phyloP scores from a whole-genome alignment of 2,888 invertebrate species.

The Hirtodrosophila histrioides region DNA sequence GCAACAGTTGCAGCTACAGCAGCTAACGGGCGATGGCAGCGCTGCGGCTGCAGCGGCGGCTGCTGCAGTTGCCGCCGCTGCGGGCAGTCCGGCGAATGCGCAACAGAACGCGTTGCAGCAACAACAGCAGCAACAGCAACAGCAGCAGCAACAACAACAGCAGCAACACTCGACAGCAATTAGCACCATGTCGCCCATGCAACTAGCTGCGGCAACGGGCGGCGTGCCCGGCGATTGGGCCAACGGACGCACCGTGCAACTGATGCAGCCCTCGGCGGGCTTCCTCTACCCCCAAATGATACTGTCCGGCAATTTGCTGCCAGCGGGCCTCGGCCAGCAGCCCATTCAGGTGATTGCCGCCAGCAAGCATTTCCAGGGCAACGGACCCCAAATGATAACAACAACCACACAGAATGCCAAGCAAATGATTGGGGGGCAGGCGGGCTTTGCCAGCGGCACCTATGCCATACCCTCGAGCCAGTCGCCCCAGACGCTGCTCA shows the following conservation, averaged over 20 bases:
- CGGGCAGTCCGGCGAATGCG: slow-evolving; percentile 83
- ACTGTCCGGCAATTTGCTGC: slow-evolving; percentile 92
- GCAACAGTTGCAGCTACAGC: slow-evolving; percentile 84
- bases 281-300: slow-evolving; percentile 92
- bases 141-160: slow-evolving; percentile 84
- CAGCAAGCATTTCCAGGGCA: slow-evolving; percentile 93
- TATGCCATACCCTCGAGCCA: slow-evolving; percentile 92
- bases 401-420: slow-evolving; percentile 88
- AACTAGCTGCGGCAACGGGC: slow-evolving; percentile 86
- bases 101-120: slow-evolving; percentile 82
- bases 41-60: slow-evolving; percentile 66
- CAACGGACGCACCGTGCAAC: slow-evolving; percentile 90
- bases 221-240: slow-evolving; percentile 88
- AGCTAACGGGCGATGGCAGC: slow-evolving; percentile 62
- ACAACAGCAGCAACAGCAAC: slow-evolving; percentile 79
- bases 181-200: slow-evolving; percentile 91
- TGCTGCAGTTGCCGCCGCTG: slow-evolving; percentile 58
- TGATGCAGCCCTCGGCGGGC: slow-evolving; percentile 89
- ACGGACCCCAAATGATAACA: slow-evolving; percentile 93
- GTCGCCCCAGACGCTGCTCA: slow-evolving; percentile 90
- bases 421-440: slow-evolving; percentile 86
- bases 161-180: slow-evolving; percentile 88
- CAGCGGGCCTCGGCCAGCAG: slow-evolving; percentile 82
- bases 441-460: slow-evolving; percentile 85
- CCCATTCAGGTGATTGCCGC: slow-evolving; percentile 89